Percentiles rank a stretch among this genome's conserved stretches.
These are phyloP conservation scores for Leptodirus hochenwartii DNA, from an alignment of 2,888 invertebrate species.

Conservation along the genomic window DNA sequence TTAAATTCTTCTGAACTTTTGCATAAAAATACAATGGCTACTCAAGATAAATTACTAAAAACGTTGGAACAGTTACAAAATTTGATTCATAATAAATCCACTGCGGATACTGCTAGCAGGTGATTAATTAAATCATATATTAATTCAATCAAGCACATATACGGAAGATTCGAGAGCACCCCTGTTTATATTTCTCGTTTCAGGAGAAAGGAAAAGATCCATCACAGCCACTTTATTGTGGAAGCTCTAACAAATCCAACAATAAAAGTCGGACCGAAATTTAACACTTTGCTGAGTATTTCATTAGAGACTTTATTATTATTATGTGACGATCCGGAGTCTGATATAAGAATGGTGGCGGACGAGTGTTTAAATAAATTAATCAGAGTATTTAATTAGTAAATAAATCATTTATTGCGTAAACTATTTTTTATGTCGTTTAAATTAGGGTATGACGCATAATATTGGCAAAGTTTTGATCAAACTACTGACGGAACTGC, in stretches of 20 bases:
- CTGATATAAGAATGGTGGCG: conserved; percentile 61
- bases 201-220: conserved; percentile 60
- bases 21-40: too few relatives aligned
- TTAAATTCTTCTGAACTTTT: too few relatives aligned
- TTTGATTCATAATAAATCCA: conserved; percentile 14
- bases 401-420: conserved; percentile 3
- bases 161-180: neutral
- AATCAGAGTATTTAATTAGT: conserved; percentile 32
- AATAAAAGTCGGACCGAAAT: conserved; percentile 40
- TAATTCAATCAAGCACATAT: too few relatives aligned
- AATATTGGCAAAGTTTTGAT: conserved; percentile 24
- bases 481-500: conserved; percentile 61
- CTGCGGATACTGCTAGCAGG: conserved; percentile 15
- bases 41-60: conserved; percentile 26
- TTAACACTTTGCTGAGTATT: conserved; percentile 44
- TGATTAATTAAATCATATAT: conserved; percentile 9
- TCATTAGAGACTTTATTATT: conserved; percentile 52
- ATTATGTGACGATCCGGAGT: conserved; percentile 58
- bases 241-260: conserved; percentile 49
- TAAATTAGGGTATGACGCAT: neutral
- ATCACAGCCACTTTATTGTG: conserved; percentile 50
- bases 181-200: conserved; percentile 13
- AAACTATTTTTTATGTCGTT: neutral
- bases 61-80: conserved; percentile 23
- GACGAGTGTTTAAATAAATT: conserved; percentile 68